These are phyloP conservation scores for Halictus ligatus DNA, from an alignment of 2,888 invertebrate genomes.

Conservation along the genomic window DNA sequence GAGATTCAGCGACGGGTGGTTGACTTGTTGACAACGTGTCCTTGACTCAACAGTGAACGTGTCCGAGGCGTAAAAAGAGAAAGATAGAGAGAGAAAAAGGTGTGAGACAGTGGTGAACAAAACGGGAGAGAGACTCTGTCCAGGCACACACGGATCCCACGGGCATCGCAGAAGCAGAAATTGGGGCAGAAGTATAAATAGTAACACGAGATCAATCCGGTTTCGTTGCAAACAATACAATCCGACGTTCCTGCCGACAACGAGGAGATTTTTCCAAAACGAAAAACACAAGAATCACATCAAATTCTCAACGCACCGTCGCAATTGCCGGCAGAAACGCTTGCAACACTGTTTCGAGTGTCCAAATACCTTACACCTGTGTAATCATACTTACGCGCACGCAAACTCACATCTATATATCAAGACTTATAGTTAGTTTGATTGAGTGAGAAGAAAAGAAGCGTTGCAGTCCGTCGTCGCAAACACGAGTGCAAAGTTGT, in stretches of 20 bases:
- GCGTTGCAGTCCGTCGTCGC: slow-evolving; percentile 38
- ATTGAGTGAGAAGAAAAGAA: slow-evolving; percentile 35
- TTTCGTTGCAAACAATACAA: neutral
- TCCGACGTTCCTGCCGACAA: slow-evolving; percentile 15
- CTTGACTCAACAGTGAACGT: slow-evolving; percentile 54
- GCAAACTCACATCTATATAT: neutral
- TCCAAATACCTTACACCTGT: slow-evolving; percentile 19
- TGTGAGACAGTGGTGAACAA: slow-evolving; percentile 41
- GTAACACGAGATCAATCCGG: neutral
- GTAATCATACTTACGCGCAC: slow-evolving; percentile 13
- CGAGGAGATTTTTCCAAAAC: neutral
- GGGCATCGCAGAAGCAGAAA: slow-evolving; percentile 54
- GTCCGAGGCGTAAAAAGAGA: slow-evolving; percentile 46
- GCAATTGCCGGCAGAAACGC: slow-evolving; percentile 13
- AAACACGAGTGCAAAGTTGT: neutral
- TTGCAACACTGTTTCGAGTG: neutral
- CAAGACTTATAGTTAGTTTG: neutral
- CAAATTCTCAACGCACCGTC: neutral
- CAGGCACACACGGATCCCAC: slow-evolving; percentile 51
- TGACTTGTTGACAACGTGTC: slow-evolving; percentile 39
- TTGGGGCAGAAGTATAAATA: slow-evolving; percentile 12
- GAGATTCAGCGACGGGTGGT: slow-evolving; percentile 40
- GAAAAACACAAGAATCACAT: neutral
- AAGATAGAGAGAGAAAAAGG: slow-evolving; percentile 39
- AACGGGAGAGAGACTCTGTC: slow-evolving; percentile 23